Evolutionary conservation across 2,113 vertebrate genomes (phyloP), one percentile per base, ranked within the genome.

Genomic region (Paracanthobrama guichenoti): DNA sequence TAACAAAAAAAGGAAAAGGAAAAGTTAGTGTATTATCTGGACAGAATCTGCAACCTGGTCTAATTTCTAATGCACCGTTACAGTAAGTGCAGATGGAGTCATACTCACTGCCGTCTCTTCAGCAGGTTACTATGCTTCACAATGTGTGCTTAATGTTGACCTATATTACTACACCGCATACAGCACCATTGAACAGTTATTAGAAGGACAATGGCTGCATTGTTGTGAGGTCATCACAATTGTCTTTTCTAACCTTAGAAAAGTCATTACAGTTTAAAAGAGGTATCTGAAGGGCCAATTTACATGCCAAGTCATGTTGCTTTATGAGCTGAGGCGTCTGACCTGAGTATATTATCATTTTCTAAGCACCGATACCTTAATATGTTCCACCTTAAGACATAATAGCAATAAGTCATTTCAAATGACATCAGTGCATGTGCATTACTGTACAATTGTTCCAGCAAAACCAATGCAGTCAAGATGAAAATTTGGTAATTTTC

Each of bases 221-320:
- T 64, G 59, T 22, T 79, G 24, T 53, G 44, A 53, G 48, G 57
- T 79, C 77, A 64, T 28, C 39, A 46, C 31, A 60, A 39, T 22
- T 16, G 55, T 35, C 75, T 60, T 55, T 6, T 39, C 59, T 79
- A 18, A 46, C 59, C 42, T 64, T 28, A 20, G 1, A 42, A 18
- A 79, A 62, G 77, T 79, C 59, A 46, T 79, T 64, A 6, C 39
- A 64, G 31, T 59, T 57, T 76, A 74, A 50, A 76, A 50, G 35
- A 76, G 35, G 22, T 5, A 46, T 62, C 12, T 79, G 6, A 66
- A 20, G 24, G 60, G 78, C 42, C 14, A 39, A 59, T 22, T 77
- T 77, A 16, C 53, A 77, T 39, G 74, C 20, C 53, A 60, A 44
- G 31, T 62, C 12, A 62, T 44, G 76, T 44, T 62, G 20, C 50